phyloP scores from a whole-genome alignment of 2,797 vertebrate species.

The Rhadinocentrus ornatus region DNA sequence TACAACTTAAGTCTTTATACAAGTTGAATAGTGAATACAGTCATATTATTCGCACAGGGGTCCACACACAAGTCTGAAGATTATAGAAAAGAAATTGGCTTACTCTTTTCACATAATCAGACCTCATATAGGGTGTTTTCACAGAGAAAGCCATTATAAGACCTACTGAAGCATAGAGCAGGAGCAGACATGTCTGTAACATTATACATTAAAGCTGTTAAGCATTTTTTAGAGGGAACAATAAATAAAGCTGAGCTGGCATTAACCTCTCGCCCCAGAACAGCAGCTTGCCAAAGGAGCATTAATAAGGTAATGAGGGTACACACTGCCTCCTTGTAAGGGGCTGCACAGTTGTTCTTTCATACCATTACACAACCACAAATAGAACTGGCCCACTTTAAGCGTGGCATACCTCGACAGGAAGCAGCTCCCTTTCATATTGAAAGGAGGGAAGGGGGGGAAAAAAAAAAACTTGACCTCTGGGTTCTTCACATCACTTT shows the following conservation, averaged over 20 bases:
- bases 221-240: constrained; percentile 83
- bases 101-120: constrained; percentile 43
- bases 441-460: constrained; percentile 32
- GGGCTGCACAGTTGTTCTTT: constrained; percentile 85
- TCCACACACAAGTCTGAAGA: constrained; percentile 35
- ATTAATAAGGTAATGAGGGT: constrained; percentile 86
- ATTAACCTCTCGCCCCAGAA: constrained; percentile 83
- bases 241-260: constrained; percentile 87
- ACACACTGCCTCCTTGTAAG: constrained; percentile 86
- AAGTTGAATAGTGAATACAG: constrained; percentile 9
- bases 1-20: background rate
- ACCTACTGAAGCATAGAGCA: constrained; percentile 53
- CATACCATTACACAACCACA: constrained; percentile 84
- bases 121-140: constrained; percentile 59
- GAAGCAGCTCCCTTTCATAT: constrained; percentile 81
- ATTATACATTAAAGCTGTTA: constrained; percentile 82
- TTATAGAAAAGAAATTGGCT: constrained; percentile 38
- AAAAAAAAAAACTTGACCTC: constrained; percentile 68
- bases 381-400: constrained; percentile 81
- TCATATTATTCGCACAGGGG: constrained; percentile 22
- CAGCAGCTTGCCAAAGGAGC: constrained; percentile 80
- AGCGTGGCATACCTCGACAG: constrained; percentile 77
- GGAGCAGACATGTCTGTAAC: constrained; percentile 77
- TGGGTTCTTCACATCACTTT: constrained; percentile 75
- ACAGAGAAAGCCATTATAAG: constrained; percentile 68